A percentile compares a stretch with the other conserved stretches of the same genome.
Conservation (phyloP, 1,140 invertebrate genomes). For the Chelonus insularis region DNA sequence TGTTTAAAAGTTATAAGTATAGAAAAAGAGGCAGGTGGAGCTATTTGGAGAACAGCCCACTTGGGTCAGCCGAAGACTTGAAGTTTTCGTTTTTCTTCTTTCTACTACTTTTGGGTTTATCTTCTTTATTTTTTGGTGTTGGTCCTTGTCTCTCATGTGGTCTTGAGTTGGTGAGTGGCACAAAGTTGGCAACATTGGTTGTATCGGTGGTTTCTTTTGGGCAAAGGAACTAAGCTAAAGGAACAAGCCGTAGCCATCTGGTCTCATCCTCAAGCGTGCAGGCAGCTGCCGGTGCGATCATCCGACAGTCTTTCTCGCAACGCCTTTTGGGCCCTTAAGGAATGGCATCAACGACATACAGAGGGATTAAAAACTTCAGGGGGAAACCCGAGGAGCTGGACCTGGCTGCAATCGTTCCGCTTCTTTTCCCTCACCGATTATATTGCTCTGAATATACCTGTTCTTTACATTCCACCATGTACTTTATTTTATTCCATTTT, state of each 20-base stretch:
- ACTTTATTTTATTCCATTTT: not conserved
- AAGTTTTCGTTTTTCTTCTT: conserved; percentile 21
- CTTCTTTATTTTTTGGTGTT: conserved; percentile 13
- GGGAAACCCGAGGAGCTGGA: conserved; percentile 10
- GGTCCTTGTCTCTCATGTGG: not conserved
- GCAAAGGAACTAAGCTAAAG: not conserved
- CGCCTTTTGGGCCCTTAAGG: conserved; percentile 13
- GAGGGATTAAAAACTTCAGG: conserved; percentile 9
- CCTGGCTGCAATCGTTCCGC: conserved; percentile 10
- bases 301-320: not conserved
- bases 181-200: conserved; percentile 32
- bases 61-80: conserved; percentile 34
- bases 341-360: conserved; percentile 5
- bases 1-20: not conserved
- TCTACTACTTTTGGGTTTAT: conserved; percentile 20
- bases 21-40: conserved; percentile 50
- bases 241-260: conserved; percentile 5
- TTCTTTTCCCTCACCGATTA: not conserved
- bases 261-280: conserved; percentile 10
- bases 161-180: conserved; percentile 14
- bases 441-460: conserved; percentile 4
- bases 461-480: not conserved
- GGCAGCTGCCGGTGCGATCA: conserved; percentile 12
- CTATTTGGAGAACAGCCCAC: conserved; percentile 57
- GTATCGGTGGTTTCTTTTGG: conserved; percentile 8